Conservation (phyloP, 2,797 vertebrate species). For the Sebastes nivosus region DNA sequence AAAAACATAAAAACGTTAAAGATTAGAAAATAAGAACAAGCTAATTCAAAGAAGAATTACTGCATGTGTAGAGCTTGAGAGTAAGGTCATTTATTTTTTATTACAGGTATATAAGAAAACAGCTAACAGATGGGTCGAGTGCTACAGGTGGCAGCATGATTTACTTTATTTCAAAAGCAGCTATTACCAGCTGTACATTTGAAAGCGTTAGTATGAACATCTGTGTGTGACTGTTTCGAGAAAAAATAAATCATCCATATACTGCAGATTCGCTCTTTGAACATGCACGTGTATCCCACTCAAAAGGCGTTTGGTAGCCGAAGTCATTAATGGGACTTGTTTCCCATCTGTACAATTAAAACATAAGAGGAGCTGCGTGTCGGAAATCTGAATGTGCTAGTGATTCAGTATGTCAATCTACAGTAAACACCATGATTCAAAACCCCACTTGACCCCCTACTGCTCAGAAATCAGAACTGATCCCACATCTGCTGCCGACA, state of each 20-base stretch:
- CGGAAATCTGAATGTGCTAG: constrained; percentile 54
- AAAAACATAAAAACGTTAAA: no score
- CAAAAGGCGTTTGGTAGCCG: constrained; percentile 23
- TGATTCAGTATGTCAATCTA: constrained; percentile 59
- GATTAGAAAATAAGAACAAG: no score
- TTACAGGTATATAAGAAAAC: neutral
- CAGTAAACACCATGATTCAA: constrained; percentile 64
- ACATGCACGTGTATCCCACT: constrained; percentile 25
- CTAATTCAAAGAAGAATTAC: neutral
- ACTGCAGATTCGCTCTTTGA: constrained; percentile 21
- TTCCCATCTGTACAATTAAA: constrained; percentile 44
- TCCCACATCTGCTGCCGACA: constrained; percentile 22
- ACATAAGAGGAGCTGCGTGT: constrained; percentile 23
- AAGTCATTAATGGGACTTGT: constrained; percentile 26
- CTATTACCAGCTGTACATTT: constrained; percentile 12
- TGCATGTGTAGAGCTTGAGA: neutral
- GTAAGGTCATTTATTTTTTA: neutral
- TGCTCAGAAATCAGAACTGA: constrained; percentile 21
- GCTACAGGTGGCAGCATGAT: constrained; percentile 1
- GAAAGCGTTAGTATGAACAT: neutral
- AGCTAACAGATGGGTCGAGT: constrained; percentile 19
- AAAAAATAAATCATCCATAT: neutral
- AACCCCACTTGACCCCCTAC: constrained; percentile 27
- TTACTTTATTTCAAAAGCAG: constrained; percentile 18
- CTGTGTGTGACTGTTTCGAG: neutral